A percentile compares a stretch with the other conserved stretches of the same genome.
Conservation (phyloP, 2,113 vertebrate species). For the Anhinga anhinga region DNA sequence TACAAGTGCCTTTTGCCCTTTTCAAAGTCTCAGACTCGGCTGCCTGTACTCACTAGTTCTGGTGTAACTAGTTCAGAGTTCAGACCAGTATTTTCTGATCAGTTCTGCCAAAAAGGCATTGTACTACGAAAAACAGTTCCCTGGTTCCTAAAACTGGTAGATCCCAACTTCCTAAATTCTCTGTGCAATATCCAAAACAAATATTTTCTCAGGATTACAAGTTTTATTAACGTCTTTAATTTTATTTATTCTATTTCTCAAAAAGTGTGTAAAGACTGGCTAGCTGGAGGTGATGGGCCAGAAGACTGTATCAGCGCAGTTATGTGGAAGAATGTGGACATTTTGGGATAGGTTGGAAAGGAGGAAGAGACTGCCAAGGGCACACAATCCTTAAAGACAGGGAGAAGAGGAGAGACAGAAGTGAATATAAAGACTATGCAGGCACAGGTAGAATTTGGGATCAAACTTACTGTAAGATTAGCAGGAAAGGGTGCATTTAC, state of each 20-base stretch:
- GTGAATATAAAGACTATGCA: background rate
- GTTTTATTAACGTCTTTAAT: background rate
- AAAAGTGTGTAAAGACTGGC: background rate
- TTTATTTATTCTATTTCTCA: background rate
- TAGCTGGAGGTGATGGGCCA: background rate
- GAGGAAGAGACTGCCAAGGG: background rate
- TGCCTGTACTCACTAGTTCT: background rate
- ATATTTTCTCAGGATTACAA: background rate
- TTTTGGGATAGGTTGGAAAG: background rate
- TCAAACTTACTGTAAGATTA: background rate
- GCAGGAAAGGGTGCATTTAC: background rate
- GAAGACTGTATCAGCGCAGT: background rate
- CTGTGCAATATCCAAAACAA: background rate
- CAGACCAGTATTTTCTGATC: background rate
- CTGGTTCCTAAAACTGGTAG: background rate
- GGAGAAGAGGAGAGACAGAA: background rate
- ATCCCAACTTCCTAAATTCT: background rate
- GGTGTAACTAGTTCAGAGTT: background rate
- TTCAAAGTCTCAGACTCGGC: background rate
- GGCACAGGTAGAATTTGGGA: background rate
- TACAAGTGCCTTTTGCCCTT: background rate
- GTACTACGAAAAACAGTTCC: background rate
- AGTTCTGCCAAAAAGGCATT: background rate
- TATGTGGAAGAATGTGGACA: background rate
- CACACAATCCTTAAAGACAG: background rate